Evolutionary conservation across 2,113 vertebrate genomes (phyloP).

Genomic region (Triplophysa siluroides): DNA sequence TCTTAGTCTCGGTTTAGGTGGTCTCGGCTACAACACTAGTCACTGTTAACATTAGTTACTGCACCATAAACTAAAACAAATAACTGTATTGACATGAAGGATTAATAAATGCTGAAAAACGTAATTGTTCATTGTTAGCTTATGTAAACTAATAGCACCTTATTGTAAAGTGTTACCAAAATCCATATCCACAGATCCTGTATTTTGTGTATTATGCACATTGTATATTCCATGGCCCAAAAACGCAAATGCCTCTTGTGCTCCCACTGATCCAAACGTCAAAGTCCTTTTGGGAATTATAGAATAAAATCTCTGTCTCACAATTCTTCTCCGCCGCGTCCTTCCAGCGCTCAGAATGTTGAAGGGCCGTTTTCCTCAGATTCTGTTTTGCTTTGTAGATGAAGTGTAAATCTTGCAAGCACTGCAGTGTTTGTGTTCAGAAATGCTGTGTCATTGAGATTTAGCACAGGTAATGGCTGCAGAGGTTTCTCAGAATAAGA

Average conservation of each 20-base stretch:
- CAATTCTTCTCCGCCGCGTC: slow-evolving; percentile 1
- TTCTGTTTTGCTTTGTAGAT: slow-evolving; percentile 48
- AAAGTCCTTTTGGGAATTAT: slow-evolving; percentile 11
- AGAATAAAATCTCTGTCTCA: slow-evolving; percentile 25
- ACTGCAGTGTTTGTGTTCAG: slow-evolving; percentile 50
- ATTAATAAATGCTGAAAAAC: too few relatives aligned
- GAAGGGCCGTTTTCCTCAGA: slow-evolving; percentile 12
- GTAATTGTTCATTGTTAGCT: too few relatives aligned
- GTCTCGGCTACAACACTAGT: too few relatives aligned
- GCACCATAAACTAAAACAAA: too few relatives aligned
- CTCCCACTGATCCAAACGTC: background rate
- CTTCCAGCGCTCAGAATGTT: slow-evolving; percentile 7
- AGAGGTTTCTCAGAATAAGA: slow-evolving; percentile 4
- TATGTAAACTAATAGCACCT: too few relatives aligned
- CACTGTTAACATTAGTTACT: too few relatives aligned
- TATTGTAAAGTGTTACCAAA: too few relatives aligned
- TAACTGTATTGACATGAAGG: too few relatives aligned
- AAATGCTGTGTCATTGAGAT: slow-evolving; percentile 62
- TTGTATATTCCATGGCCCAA: slow-evolving; percentile 41
- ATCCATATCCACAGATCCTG: background rate
- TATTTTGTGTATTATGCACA: slow-evolving; percentile 1
- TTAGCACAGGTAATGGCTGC: slow-evolving; percentile 9
- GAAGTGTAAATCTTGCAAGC: slow-evolving; percentile 48
- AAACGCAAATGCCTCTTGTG: slow-evolving; percentile 34
- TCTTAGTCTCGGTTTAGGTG: too few relatives aligned